Percentiles rank a stretch among this genome's conserved stretches.
Evolutionary conservation across 1,140 invertebrate species (phyloP).

Genomic region (Archegozetes longisetosus): DNA sequence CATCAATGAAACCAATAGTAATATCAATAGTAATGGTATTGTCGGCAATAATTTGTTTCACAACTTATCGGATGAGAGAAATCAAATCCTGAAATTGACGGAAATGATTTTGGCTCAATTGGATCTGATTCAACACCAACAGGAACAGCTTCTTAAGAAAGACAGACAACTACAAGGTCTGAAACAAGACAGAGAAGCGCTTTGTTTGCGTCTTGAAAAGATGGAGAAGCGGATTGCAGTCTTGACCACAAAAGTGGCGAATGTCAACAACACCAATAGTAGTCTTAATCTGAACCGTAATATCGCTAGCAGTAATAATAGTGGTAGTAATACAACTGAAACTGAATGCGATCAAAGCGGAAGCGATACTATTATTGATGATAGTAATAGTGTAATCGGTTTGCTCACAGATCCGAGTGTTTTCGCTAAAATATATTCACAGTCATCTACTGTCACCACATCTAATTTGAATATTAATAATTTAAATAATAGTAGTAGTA

Average conservation of each 20-base stretch:
- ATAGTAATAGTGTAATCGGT: neutral
- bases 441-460: neutral
- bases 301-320: neutral
- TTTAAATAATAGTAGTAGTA: neutral
- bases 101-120: slow-evolving; percentile 49
- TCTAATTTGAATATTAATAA: neutral
- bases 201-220: slow-evolving; percentile 26
- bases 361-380: neutral
- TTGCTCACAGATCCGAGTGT: neutral
- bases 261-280: neutral
- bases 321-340: neutral
- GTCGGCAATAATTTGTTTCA: neutral
- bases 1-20: slow-evolving; percentile 26
- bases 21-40: neutral
- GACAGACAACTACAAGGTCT: slow-evolving; percentile 43
- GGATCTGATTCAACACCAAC: slow-evolving; percentile 53
- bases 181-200: slow-evolving; percentile 47
- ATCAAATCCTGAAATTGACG: slow-evolving; percentile 31
- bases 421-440: neutral
- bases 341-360: neutral
- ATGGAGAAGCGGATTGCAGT: slow-evolving; percentile 3
- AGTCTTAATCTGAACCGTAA: neutral
- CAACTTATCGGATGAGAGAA: neutral
- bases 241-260: slow-evolving; percentile 7
- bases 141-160: slow-evolving; percentile 47